Conservation (phyloP, 2,113 vertebrate species). For the Bos indicus region DNA sequence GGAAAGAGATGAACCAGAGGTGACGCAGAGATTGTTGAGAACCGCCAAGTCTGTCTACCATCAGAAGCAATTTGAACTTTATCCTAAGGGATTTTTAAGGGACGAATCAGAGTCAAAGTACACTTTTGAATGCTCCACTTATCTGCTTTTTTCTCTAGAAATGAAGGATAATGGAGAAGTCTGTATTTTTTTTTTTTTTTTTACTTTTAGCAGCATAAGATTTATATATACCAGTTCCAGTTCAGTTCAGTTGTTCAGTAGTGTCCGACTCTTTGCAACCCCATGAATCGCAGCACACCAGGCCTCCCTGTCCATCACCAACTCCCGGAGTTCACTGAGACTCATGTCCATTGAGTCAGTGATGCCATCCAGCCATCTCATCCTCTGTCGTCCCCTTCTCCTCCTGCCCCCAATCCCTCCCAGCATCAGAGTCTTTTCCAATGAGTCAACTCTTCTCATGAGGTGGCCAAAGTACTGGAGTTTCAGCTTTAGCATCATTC, state of each 20-base stretch:
- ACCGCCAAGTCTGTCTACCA: not conserved
- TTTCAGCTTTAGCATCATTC: too few relatives aligned
- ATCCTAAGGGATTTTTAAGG: not conserved
- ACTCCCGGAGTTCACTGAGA: too few relatives aligned
- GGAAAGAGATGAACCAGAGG: not conserved
- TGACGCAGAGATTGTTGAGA: not conserved
- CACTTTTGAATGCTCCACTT: not conserved
- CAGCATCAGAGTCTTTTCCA: too few relatives aligned
- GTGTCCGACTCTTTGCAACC: too few relatives aligned
- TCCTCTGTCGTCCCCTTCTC: too few relatives aligned
- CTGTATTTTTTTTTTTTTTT: not conserved
- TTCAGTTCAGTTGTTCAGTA: accelerated
- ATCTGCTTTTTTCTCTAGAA: not conserved
- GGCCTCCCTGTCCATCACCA: too few relatives aligned
- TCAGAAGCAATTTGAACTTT: not conserved
- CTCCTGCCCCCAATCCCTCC: too few relatives aligned
- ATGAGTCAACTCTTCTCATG: too few relatives aligned
- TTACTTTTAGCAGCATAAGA: not conserved
- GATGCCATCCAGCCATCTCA: too few relatives aligned
- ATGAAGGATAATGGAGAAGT: not conserved
- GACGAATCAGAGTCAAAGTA: not conserved
- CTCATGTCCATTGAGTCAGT: too few relatives aligned
- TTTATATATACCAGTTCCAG: not conserved
- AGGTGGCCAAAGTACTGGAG: too few relatives aligned
- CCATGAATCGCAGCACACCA: too few relatives aligned